Conservation (phyloP, 2,113 vertebrate species). For the Serilophus lunatus region DNA sequence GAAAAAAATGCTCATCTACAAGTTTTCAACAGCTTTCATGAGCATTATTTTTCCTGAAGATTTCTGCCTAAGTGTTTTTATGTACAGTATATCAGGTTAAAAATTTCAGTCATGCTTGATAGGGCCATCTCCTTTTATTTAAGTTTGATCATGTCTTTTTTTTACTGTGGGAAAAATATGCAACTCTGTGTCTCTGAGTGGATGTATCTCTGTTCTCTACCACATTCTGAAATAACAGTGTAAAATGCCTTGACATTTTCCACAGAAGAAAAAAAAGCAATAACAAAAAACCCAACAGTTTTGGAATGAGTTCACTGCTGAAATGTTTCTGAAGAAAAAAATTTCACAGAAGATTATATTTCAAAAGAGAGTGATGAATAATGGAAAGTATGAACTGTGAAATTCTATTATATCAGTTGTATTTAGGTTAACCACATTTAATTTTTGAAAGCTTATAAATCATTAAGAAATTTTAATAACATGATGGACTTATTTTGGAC, state of each 20-base stretch:
- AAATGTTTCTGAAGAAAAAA: neutral
- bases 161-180: neutral
- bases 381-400: conserved; percentile 50
- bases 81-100: neutral
- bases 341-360: neutral
- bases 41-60: neutral
- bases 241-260: conserved; percentile 18
- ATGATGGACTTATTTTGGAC: conserved; percentile 19
- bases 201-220: neutral
- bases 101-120: neutral
- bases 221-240: conserved; percentile 3
- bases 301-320: neutral
- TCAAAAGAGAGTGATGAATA: conserved; percentile 23
- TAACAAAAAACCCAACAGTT: neutral
- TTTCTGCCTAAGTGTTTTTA: neutral
- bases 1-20: neutral
- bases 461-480: conserved; percentile 43
- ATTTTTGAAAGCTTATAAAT: conserved; percentile 16
- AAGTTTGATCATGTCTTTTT: neutral
- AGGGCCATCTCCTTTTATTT: neutral
- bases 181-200: neutral
- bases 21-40: neutral
- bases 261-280: neutral
- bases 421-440: conserved; percentile 32
- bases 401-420: conserved; percentile 14